Base-by-base conservation (phyloP, 1,140 invertebrate species). In the Dendrolimus kikuchii region DNA sequence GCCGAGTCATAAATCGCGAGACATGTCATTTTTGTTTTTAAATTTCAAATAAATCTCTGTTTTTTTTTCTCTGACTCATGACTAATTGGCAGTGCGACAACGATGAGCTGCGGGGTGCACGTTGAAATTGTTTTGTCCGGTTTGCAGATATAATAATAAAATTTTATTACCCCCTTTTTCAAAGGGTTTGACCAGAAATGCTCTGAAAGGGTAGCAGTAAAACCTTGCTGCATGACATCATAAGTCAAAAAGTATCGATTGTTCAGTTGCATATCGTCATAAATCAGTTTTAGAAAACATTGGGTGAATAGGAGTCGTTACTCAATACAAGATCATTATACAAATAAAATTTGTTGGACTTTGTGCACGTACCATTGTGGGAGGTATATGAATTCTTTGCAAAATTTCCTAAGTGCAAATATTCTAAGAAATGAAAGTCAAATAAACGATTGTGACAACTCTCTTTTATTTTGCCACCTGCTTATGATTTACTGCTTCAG, bases 141-240 rank as follows among this genome's bases (percentile, higher is more conserved):
- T 83, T 71, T 71, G 83, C 83, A 81, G 83, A 86, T 84, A 86
- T 86, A 78, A 84, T 82, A 82, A 80, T 81, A 86, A 82, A 81
- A 80, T 59, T 83, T 86, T 83, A 83, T 77, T 81, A 81, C 77
- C 77, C 78, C 72, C 71, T 86, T 86, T 77, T 60, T 72, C 53
- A 84, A 84, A 86, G 80, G 81, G 83, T 82, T 83, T 78, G 76
- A 77, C 66, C 76, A 63, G 56, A 68, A 60, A 50, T 53, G 45
- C 36, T 55, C 65, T 68, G 60, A 83, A 84, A 84, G 79, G 82
- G 77, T 83, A 82, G 73, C 69, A 66, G 78, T 74, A 71, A 73
- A 74, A 66, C 58, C 62, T 63, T 63, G 64, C 51, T 59, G 51
- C 60, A 59, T 59, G 59, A 65, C 57, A 66, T 77, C 68, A 69